phyloP scores from a whole-genome alignment of 2,888 invertebrate genomes.

The Rhodophaea formosa region DNA sequence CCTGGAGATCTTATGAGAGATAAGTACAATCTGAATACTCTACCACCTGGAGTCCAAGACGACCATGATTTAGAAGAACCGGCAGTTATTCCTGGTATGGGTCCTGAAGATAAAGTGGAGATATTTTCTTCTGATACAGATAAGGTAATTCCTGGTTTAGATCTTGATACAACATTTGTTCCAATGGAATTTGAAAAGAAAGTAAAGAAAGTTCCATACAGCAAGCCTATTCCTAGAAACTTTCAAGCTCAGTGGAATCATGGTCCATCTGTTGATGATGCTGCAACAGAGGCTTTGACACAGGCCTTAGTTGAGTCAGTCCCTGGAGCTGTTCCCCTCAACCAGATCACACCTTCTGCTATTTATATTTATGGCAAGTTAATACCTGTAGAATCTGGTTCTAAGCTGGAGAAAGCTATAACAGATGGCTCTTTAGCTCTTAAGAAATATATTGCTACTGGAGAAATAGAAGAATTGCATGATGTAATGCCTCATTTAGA shows the following conservation, averaged over 20 bases:
- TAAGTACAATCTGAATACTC: conserved; percentile 96
- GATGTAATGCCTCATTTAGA: conserved; percentile 88
- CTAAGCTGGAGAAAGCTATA: conserved; percentile 88
- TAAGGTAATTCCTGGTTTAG: conserved; percentile 92
- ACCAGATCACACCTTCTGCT: conserved; percentile 89
- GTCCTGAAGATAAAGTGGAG: conserved; percentile 96
- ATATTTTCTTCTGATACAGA: conserved; percentile 82
- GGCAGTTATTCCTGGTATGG: conserved; percentile 96
- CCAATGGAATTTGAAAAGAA: conserved; percentile 87
- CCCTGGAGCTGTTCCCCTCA: conserved; percentile 88
- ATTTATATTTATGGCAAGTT: conserved; percentile 92
- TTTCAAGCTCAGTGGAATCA: conserved; percentile 99
- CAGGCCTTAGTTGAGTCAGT: conserved; percentile 88
- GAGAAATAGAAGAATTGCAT: conserved; percentile 89
- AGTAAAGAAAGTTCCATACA: conserved; percentile 93
- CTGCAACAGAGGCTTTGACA: conserved; percentile 82
- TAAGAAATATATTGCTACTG: conserved; percentile 88
- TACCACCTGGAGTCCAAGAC: conserved; percentile 88
- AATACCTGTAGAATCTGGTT: conserved; percentile 88
- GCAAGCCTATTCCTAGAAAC: conserved; percentile 97
- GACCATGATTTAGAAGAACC: conserved; percentile 85
- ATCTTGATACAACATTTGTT: conserved; percentile 85
- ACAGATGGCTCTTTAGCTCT: conserved; percentile 88
- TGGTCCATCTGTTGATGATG: conserved; percentile 80
- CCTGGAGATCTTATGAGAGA: conserved; percentile 99